A percentile compares a stretch with the other conserved stretches of the same genome.
Evolutionary conservation across 2,888 invertebrate genomes (phyloP).

Genomic region (Unio delphinus): DNA sequence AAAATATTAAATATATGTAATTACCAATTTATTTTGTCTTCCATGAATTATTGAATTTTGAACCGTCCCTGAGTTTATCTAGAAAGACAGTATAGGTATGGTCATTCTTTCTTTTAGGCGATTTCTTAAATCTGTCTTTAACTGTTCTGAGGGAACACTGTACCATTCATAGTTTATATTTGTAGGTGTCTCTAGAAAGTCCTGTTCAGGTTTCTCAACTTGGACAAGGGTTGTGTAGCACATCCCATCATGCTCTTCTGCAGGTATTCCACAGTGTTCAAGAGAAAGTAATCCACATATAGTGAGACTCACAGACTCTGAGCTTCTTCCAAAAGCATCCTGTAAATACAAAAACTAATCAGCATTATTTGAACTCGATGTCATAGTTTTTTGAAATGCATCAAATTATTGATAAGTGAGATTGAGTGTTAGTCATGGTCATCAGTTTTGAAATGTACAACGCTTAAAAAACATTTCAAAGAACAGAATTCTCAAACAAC

Average conservation of each 20-base stretch:
- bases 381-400: too few species aligned
- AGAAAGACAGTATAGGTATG: neutral
- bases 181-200: slow-evolving; percentile 7
- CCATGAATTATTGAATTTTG: too few species aligned
- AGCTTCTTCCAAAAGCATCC: too few species aligned
- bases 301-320: neutral
- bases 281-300: slow-evolving; percentile 53
- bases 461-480: too few species aligned
- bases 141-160: slow-evolving; percentile 1
- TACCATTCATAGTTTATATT: slow-evolving; percentile 27
- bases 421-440: too few species aligned
- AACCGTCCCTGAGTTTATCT: neutral
- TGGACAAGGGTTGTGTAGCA: slow-evolving; percentile 50
- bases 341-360: too few species aligned
- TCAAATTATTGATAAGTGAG: too few species aligned
- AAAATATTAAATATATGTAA: too few species aligned
- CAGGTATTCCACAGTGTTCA: slow-evolving; percentile 61
- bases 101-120: slow-evolving; percentile 1
- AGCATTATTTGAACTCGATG: too few species aligned
- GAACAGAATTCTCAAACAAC: too few species aligned
- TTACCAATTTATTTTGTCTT: too few species aligned
- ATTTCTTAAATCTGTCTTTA: slow-evolving; percentile 4
- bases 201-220: slow-evolving; percentile 5
- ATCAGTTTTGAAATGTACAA: too few species aligned
- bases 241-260: slow-evolving; percentile 57